These are phyloP conservation scores for Emys orbicularis DNA, from an alignment of 2,797 vertebrate species.

Conservation along the genomic window DNA sequence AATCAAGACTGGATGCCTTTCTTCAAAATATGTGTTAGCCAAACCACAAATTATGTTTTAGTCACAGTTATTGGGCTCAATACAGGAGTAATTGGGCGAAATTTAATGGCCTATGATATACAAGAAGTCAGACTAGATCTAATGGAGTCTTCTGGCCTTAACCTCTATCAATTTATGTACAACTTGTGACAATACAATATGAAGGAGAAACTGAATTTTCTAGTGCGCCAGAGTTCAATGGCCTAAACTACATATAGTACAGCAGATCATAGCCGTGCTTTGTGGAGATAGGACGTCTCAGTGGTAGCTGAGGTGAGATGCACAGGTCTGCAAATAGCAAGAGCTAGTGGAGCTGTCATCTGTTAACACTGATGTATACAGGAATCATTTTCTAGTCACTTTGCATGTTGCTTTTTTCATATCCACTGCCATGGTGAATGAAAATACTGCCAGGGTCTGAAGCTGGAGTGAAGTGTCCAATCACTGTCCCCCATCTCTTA, in stretches of 20 bases:
- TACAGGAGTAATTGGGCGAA: background rate
- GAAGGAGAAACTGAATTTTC: background rate
- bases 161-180: background rate
- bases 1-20: background rate
- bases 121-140: background rate
- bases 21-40: background rate
- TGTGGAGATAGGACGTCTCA: background rate
- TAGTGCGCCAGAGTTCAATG: background rate
- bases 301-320: background rate
- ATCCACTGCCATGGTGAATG: background rate
- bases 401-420: rapidly evolving
- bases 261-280: background rate
- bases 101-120: background rate
- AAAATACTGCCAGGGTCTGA: background rate
- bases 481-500: background rate
- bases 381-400: background rate
- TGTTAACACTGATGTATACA: background rate
- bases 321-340: background rate
- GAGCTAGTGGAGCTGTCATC: background rate
- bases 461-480: background rate
- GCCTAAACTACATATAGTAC: background rate
- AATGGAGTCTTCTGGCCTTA: background rate
- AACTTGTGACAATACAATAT: background rate
- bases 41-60: background rate
- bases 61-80: background rate